phyloP scores from a whole-genome alignment of 2,888 invertebrate genomes.

The Spodoptera littoralis region DNA sequence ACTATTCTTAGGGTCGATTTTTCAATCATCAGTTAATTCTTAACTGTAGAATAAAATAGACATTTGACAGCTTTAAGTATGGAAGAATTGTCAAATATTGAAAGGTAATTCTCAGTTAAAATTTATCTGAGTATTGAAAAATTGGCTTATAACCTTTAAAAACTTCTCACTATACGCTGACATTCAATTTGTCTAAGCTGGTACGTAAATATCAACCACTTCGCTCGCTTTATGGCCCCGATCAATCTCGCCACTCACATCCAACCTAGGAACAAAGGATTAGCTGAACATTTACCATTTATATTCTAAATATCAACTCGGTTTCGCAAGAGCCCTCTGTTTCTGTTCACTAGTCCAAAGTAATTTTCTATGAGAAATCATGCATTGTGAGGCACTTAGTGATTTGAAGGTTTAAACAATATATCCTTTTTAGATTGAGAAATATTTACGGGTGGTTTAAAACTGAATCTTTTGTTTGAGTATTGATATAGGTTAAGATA shows the following conservation, averaged over 20 bases:
- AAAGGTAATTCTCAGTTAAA: no score
- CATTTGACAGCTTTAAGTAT: no score
- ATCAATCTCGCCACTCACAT: conserved; percentile 48
- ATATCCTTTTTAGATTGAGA: no score
- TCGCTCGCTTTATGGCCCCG: conserved; percentile 55
- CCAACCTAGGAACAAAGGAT: conserved; percentile 67
- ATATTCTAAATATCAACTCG: conserved; percentile 69
- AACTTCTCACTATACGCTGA: conserved; percentile 20
- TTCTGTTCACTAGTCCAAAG: conserved; percentile 44
- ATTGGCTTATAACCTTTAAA: conserved; percentile 2
- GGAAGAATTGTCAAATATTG: no score
- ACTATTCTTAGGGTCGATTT: no score
- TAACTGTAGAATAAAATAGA: no score
- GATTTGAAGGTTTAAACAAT: conserved; percentile 1
- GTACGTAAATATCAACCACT: conserved; percentile 18
- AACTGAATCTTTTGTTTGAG: no score
- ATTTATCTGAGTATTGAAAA: no score
- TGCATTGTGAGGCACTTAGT: conserved; percentile 11
- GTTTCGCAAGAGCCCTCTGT: conserved; percentile 50
- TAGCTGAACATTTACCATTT: conserved; percentile 64
- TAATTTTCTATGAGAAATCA: conserved; percentile 48
- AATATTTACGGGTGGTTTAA: no score
- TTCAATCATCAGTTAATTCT: no score
- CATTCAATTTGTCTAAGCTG: conserved; percentile 30
- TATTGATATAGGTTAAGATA: background rate